Percentiles rank a stretch among this genome's conserved stretches.
phyloP scores from a whole-genome alignment of 2,797 vertebrate genomes.

The Acanthis flammea region DNA sequence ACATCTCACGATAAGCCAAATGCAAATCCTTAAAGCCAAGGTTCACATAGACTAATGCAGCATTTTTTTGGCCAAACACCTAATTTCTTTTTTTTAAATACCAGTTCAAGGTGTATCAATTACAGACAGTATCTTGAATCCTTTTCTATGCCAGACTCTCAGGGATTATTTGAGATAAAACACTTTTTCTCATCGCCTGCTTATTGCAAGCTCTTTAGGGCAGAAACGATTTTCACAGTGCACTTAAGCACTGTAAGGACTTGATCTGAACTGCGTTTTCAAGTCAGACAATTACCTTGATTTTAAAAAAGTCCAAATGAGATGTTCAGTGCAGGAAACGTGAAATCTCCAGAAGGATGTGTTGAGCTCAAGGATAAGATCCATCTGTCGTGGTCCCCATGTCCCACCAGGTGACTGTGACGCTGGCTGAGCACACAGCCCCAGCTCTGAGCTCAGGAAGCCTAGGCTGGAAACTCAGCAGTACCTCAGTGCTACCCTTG shows the following conservation, averaged over 20 bases:
- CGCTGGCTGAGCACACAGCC: fast-evolving
- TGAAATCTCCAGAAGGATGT: background rate
- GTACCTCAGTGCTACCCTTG: background rate
- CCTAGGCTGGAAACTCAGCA: background rate
- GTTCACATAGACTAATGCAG: fast-evolving
- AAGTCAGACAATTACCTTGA: background rate
- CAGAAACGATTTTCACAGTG: background rate
- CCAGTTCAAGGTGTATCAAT: background rate
- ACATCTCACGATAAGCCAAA: background rate
- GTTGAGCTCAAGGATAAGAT: background rate
- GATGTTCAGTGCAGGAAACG: fast-evolving
- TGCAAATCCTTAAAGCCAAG: background rate
- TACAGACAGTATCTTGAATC: background rate
- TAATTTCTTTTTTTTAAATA: background rate
- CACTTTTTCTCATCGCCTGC: background rate
- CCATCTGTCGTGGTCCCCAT: fast-evolving
- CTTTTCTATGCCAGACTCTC: background rate
- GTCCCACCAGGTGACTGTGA: background rate
- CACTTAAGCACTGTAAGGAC: background rate
- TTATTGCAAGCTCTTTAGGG: background rate
- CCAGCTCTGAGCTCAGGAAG: background rate
- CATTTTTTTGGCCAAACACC: background rate
- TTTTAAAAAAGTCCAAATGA: background rate
- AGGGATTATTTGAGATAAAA: background rate
- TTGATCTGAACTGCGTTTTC: background rate